Conservation (phyloP, 2,888 invertebrate species). For the Meloe dianella region DNA sequence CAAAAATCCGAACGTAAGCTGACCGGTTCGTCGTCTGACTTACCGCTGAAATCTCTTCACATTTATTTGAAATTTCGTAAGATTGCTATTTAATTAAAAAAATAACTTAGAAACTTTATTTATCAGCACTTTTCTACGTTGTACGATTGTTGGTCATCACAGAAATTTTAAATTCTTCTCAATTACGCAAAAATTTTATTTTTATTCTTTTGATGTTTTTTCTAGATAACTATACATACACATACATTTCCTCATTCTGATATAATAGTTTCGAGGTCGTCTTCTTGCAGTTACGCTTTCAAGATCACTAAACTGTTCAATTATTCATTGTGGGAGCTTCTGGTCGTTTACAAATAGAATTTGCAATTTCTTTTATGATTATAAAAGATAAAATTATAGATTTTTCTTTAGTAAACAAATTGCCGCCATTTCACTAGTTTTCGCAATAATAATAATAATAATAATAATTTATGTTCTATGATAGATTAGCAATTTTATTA, state of each 20-base stretch:
- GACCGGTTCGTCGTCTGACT: neutral
- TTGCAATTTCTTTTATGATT: neutral
- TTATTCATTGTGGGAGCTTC: constrained; percentile 8
- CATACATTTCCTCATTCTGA: constrained; percentile 33
- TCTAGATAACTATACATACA: constrained; percentile 17
- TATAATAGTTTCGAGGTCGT: constrained; percentile 31
- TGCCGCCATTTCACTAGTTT: neutral
- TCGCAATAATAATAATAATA: neutral
- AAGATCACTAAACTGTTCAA: constrained; percentile 12
- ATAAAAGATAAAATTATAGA: neutral
- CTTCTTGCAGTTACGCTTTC: constrained; percentile 11
- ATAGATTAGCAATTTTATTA: constrained; percentile 12
- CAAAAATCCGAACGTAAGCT: neutral
- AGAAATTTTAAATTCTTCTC: neutral
- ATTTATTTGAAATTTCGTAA: neutral
- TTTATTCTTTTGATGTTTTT: constrained; percentile 1
- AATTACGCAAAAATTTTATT: neutral
- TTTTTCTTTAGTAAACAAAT: neutral
- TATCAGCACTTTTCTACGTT: no score
- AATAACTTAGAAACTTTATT: no score
- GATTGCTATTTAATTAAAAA: neutral
- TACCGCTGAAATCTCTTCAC: neutral
- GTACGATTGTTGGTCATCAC: neutral
- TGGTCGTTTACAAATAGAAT: constrained; percentile 6
- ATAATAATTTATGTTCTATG: neutral